Conservation (phyloP, 2,888 invertebrate genomes). For the Cryptus viduatorius region DNA sequence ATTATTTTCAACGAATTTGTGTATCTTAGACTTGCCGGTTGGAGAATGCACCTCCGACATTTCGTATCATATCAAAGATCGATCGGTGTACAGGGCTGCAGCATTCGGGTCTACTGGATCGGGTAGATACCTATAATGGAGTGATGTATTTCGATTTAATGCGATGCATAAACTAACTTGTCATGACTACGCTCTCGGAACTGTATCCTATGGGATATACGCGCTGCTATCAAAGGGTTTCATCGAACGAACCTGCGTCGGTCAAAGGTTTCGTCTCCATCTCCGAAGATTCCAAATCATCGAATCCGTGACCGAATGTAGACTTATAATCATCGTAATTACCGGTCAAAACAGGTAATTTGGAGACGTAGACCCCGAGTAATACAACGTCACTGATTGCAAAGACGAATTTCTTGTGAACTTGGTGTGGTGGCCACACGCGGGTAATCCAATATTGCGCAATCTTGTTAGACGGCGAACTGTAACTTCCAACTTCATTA, state of each 20-base stretch:
- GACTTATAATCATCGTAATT: neutral
- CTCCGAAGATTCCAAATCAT: neutral
- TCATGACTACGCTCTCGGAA: neutral
- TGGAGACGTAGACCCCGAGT: neutral
- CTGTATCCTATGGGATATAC: neutral
- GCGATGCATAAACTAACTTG: slow-evolving; percentile 8
- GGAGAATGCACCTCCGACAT: no score
- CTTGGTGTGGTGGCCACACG: slow-evolving; percentile 22
- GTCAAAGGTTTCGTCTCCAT: slow-evolving; percentile 27
- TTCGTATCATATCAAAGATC: neutral
- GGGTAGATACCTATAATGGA: neutral
- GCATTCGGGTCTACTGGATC: neutral
- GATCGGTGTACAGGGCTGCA: slow-evolving; percentile 1
- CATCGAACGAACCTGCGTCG: slow-evolving; percentile 8
- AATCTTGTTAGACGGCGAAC: slow-evolving; percentile 50
- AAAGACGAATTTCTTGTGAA: slow-evolving; percentile 43
- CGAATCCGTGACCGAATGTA: neutral
- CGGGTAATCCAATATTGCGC: slow-evolving; percentile 47
- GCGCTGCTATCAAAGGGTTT: slow-evolving; percentile 27
- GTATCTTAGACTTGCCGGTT: no score
- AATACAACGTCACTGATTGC: slow-evolving; percentile 34
- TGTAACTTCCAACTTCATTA: slow-evolving; percentile 45
- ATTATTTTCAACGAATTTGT: no score
- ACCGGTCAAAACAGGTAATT: neutral
- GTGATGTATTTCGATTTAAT: slow-evolving; percentile 6